Percentiles rank a stretch among this genome's conserved stretches.
These are phyloP conservation scores for Diceros bicornis DNA, from an alignment of 2,797 vertebrate species.

Conservation along the genomic window DNA sequence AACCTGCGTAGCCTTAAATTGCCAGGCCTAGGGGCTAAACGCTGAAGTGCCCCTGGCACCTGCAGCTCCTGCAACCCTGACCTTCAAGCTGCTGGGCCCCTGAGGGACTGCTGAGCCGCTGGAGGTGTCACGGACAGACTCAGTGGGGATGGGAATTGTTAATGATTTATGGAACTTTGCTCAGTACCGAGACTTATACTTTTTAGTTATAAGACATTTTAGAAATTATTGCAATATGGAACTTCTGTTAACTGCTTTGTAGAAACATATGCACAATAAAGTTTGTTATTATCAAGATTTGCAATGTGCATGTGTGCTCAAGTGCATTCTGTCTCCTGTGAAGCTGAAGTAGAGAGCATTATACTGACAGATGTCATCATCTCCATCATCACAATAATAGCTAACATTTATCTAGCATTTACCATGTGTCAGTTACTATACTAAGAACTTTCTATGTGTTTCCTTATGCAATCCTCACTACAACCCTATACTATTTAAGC, in stretches of 20 bases:
- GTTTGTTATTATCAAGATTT: conserved; percentile 50
- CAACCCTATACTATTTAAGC: background rate
- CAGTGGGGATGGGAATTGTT: conserved; percentile 62
- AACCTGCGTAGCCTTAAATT: conserved; percentile 56
- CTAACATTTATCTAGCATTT: conserved; percentile 39
- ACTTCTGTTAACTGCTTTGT: conserved; percentile 22
- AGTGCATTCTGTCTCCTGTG: background rate
- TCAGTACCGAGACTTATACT: background rate
- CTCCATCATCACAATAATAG: conserved; percentile 37
- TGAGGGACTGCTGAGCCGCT: conserved; percentile 70
- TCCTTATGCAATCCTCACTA: background rate
- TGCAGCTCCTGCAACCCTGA: conserved; percentile 27
- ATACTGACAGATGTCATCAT: background rate
- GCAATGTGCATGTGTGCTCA: background rate
- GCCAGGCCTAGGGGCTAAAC: conserved; percentile 58
- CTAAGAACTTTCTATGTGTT: background rate
- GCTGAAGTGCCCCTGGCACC: conserved; percentile 49
- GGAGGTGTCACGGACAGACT: conserved; percentile 49
- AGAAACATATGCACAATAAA: conserved; percentile 6
- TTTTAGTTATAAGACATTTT: background rate
- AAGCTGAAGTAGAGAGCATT: background rate
- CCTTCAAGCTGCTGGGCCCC: conserved; percentile 59
- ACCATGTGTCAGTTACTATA: conserved; percentile 12
- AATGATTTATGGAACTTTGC: conserved; percentile 60
- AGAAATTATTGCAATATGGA: conserved; percentile 45